phyloP scores from a whole-genome alignment of 2,888 invertebrate genomes.

The Cosmia pyralina region DNA sequence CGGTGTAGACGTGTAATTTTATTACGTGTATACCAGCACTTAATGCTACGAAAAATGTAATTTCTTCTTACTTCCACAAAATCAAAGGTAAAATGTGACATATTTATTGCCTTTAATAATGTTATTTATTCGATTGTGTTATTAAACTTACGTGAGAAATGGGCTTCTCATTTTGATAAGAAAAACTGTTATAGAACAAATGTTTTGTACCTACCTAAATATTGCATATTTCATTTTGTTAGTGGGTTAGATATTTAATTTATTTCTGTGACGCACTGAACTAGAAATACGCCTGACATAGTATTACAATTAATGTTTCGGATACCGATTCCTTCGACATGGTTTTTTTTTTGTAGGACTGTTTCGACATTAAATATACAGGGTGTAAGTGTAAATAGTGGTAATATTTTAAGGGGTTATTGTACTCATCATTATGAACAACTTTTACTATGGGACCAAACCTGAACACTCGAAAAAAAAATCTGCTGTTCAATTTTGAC shows the following conservation, averaged over 20 bases:
- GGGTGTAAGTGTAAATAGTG: no score
- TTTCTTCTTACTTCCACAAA: conserved; percentile 36
- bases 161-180: conserved; percentile 13
- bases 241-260: conserved; percentile 12
- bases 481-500: no score
- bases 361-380: background rate
- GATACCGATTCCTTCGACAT: background rate
- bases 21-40: conserved; percentile 43
- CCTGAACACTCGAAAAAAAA: no score
- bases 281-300: no score
- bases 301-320: no score
- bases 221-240: background rate
- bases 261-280: conserved; percentile 5
- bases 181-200: background rate
- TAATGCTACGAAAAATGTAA: conserved; percentile 44
- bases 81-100: conserved; percentile 45
- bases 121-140: conserved; percentile 44
- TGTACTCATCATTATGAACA: no score
- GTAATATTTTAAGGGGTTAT: no score
- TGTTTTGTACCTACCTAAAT: background rate
- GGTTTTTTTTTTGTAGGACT: background rate
- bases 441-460: no score
- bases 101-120: conserved; percentile 41
- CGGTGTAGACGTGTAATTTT: conserved; percentile 25
- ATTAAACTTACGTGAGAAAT: conserved; percentile 30